A percentile compares a stretch with the other conserved stretches of the same genome.
Conservation (phyloP, 2,888 invertebrate genomes). For the Galerucella nymphaeae region DNA sequence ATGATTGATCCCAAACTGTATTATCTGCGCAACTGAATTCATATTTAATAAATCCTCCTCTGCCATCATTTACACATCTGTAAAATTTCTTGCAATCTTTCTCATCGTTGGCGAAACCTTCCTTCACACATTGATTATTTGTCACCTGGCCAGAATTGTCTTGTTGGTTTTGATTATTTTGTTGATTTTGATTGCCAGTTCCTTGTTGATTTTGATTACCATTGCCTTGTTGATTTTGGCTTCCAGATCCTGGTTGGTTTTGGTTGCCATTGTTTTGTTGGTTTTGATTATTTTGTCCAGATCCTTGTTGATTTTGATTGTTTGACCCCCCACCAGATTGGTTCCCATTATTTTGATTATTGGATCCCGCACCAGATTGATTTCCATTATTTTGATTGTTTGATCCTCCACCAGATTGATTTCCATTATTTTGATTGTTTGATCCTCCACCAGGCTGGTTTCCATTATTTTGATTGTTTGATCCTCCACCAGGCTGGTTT, state of each 20-base stretch:
- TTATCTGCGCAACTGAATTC: constrained; percentile 80
- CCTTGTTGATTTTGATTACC: no score
- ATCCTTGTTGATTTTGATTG: no score
- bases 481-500: no score
- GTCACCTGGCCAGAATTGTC: constrained; percentile 25
- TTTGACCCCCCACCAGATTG: no score
- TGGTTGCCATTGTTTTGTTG: constrained; percentile 28
- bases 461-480: no score
- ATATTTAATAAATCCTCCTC: constrained; percentile 72
- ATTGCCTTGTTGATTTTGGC: constrained; percentile 33
- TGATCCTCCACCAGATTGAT: no score
- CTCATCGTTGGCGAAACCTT: constrained; percentile 78
- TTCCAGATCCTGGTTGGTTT: constrained; percentile 19
- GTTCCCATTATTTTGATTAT: constrained; percentile 23
- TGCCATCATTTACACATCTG: constrained; percentile 75
- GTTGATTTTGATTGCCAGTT: constrained; percentile 20
- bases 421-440: no score
- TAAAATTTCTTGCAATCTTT: constrained; percentile 80
- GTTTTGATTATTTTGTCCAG: constrained; percentile 16
- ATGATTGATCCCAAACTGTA: constrained; percentile 79
- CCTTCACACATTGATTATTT: constrained; percentile 51
- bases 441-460: no score
- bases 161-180: constrained; percentile 22
- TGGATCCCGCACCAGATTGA: constrained; percentile 23
- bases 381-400: constrained; percentile 26